Evolutionary conservation across 2,797 vertebrate genomes (phyloP).

Genomic region (Lophura swinhoii): DNA sequence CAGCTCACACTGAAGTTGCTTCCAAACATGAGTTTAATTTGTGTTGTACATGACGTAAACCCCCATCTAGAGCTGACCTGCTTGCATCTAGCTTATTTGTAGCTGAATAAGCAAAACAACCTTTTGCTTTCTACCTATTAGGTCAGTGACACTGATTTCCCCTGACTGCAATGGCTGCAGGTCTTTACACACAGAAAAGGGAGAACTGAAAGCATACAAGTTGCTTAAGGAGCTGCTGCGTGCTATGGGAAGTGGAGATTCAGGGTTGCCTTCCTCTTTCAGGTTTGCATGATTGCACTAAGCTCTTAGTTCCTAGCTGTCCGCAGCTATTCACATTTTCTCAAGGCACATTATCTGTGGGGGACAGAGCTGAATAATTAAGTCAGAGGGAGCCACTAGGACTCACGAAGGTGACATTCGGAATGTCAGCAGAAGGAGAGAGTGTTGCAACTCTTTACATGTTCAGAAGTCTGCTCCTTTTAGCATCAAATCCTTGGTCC

Average conservation of each 20-base stretch:
- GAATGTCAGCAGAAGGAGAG: neutral
- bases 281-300: accelerated
- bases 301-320: neutral
- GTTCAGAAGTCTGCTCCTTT: constrained; percentile 25
- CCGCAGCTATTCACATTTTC: constrained; percentile 23
- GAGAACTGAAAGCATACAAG: neutral
- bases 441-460: neutral
- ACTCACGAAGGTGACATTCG: constrained; percentile 35
- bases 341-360: constrained; percentile 5
- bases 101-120: constrained; percentile 71
- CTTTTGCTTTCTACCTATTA: constrained; percentile 64
- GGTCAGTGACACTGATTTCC: constrained; percentile 65
- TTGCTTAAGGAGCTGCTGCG: neutral
- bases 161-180: constrained; percentile 33
- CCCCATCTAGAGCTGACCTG: constrained; percentile 18
- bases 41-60: constrained; percentile 55
- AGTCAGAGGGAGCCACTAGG: neutral
- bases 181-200: neutral
- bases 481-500: neutral
- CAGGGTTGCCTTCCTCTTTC: neutral
- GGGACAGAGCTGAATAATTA: constrained; percentile 37
- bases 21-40: constrained; percentile 63
- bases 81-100: constrained; percentile 2
- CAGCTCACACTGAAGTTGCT: constrained; percentile 53
- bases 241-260: neutral